phyloP scores from a whole-genome alignment of 2,797 vertebrate genomes.

The Neosilurus hyrtlii region DNA sequence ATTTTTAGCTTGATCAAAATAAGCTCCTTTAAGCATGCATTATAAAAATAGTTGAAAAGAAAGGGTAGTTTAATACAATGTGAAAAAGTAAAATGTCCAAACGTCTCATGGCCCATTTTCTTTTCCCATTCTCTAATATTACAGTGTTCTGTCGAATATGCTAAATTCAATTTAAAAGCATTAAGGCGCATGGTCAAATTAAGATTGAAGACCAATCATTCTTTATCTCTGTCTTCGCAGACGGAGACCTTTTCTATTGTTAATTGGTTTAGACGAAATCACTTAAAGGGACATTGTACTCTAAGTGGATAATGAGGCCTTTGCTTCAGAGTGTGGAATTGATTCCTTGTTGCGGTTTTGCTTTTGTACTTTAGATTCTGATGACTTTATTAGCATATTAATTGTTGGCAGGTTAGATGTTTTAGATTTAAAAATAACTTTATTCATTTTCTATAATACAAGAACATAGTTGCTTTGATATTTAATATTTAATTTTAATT shows the following conservation, averaged over 20 bases:
- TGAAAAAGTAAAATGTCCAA: not conserved
- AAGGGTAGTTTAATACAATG: not conserved
- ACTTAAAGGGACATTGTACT: slow-evolving; percentile 59
- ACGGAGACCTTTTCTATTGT: slow-evolving; percentile 65
- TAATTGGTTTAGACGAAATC: slow-evolving; percentile 71
- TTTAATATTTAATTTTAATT: not conserved
- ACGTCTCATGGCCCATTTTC: not conserved
- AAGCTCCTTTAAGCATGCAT: not conserved
- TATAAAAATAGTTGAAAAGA: not conserved
- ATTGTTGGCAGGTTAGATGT: not conserved
- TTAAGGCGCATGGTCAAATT: slow-evolving; percentile 67
- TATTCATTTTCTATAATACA: not conserved
- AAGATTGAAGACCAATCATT: slow-evolving; percentile 64
- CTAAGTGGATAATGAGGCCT: slow-evolving; percentile 54
- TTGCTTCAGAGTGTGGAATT: slow-evolving; percentile 53
- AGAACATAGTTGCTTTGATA: not conserved
- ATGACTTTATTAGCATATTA: slow-evolving; percentile 11
- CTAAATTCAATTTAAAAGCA: slow-evolving; percentile 61
- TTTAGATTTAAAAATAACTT: slow-evolving; percentile 3
- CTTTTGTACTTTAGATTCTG: slow-evolving; percentile 1
- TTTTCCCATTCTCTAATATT: slow-evolving; percentile 14
- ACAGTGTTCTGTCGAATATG: slow-evolving; percentile 54
- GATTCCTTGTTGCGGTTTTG: slow-evolving; percentile 15
- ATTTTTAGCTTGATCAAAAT: not conserved
- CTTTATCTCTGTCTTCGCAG: slow-evolving; percentile 65